Evolutionary conservation across 2,797 vertebrate genomes (phyloP), one percentile per base, ranked within the genome.

Genomic region (Amphiprion clarkii): DNA sequence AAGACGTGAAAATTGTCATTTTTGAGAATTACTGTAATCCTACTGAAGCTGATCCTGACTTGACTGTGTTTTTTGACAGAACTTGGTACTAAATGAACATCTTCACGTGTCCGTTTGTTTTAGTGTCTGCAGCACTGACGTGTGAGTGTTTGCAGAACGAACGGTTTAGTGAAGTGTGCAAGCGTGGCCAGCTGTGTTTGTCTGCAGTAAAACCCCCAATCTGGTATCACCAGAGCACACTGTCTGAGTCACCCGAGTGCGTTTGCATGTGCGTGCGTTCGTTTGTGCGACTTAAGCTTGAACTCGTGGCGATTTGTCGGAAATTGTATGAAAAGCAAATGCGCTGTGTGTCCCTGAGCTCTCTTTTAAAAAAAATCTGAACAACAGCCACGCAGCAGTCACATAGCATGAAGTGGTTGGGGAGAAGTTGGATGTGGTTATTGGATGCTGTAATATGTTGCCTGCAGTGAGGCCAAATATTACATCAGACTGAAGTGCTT

Each of bases 161-260:
- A 89, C 78, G 85, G 74, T 78, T 88, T 78, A 79, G 71, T 67
- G 67, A 55, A 80, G 78, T 81, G 85, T 81, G 73, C 75, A 84
- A 89, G 82, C 84, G 85, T 21, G 72, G 74, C 84, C 83, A 87
- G 85, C 88, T 91, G 88, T 88, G 87, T 92, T 90, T 91, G 83
- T 80, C 77, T 81, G 80, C 82, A 74, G 71, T 83, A 60, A 79
- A 31, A 21, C 65, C 58, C 23, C 67, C 84, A 84, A 90, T 90
- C 87, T 91, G 85, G 78, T 82, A 72, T 79, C 71, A 75, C 74
- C 82, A 87, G 76, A 88, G 78, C 81, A 81, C 81, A 81, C 33
- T 72, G 78, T 83, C 82, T 82, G 86, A 91, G 66, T 88, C 87
- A 85, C 66, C 67, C 81, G n/a, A 75, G 54, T 73, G 67, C 81